These are phyloP conservation scores for Spodoptera litura DNA, from an alignment of 1,140 invertebrate species.

Conservation along the genomic window DNA sequence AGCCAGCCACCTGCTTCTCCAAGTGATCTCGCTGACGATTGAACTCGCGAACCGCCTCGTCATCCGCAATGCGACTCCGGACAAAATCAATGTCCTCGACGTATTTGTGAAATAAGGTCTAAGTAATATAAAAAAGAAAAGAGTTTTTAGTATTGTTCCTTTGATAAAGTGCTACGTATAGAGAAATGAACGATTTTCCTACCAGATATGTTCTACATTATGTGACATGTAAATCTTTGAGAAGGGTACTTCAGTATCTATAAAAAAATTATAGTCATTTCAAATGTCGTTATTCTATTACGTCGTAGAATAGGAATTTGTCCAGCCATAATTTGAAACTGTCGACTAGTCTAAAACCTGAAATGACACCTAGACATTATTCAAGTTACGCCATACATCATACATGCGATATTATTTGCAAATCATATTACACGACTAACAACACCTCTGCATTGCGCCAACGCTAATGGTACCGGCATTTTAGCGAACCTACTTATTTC, in stretches of 20 bases:
- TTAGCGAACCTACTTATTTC: too few relatives aligned
- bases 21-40: constrained; percentile 92
- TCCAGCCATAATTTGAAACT: too few relatives aligned
- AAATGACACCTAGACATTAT: background rate
- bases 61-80: constrained; percentile 88
- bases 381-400: background rate
- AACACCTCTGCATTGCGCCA: background rate
- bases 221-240: too few relatives aligned
- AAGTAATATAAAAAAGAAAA: constrained; percentile 37
- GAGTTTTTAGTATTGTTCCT: too few relatives aligned
- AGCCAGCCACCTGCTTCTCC: constrained; percentile 90
- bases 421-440: background rate
- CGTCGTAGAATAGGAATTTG: too few relatives aligned
- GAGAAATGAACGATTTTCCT: too few relatives aligned
- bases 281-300: too few relatives aligned
- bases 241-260: too few relatives aligned
- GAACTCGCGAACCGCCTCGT: constrained; percentile 92
- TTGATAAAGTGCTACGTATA: too few relatives aligned
- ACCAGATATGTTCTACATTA: too few relatives aligned
- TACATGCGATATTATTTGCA: background rate
- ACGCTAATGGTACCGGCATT: background rate
- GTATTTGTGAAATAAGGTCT: constrained; percentile 91
- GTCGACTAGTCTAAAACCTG: too few relatives aligned
- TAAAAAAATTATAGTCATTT: too few relatives aligned
- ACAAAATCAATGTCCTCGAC: constrained; percentile 89